Conservation (phyloP, 2,113 vertebrate genomes). For the Gobio gobio region DNA sequence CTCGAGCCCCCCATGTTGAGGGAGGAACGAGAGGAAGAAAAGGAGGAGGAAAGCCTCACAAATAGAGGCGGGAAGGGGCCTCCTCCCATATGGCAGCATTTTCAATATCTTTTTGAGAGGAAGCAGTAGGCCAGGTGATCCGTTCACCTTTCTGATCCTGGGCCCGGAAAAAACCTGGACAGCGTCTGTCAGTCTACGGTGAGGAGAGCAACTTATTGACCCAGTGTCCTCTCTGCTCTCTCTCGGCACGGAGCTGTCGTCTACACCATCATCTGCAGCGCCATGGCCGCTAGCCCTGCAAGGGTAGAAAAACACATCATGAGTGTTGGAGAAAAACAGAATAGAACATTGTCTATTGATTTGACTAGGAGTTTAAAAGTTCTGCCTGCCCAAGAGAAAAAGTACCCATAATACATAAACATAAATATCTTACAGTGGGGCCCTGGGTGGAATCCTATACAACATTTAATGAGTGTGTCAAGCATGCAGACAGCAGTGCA, state of each 20-base stretch:
- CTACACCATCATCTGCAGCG: constrained; percentile 71
- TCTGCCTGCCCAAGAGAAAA: constrained; percentile 57
- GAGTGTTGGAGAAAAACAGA: constrained; percentile 39
- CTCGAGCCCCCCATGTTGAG: constrained; percentile 25
- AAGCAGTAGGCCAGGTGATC: constrained; percentile 46
- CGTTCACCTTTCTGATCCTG: constrained; percentile 41
- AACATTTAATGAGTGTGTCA: constrained; percentile 63
- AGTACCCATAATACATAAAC: constrained; percentile 57
- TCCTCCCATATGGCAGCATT: constrained; percentile 75
- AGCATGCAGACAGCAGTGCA: constrained; percentile 44
- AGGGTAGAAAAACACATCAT: constrained; percentile 64
- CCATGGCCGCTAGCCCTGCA: constrained; percentile 67
- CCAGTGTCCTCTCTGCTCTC: constrained; percentile 53
- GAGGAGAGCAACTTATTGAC: constrained; percentile 51
- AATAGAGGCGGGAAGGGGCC: constrained; percentile 66
- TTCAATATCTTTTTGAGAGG: constrained; percentile 60
- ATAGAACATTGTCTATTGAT: constrained; percentile 62
- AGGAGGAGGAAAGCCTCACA: constrained; percentile 69
- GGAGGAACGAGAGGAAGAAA: constrained; percentile 61
- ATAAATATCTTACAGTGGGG: constrained; percentile 64
- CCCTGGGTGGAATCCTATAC: constrained; percentile 64
- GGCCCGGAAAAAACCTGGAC: constrained; percentile 1
- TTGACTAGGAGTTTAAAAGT: constrained; percentile 66
- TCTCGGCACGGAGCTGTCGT: constrained; percentile 46
- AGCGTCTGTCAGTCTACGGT: constrained; percentile 32